Base-by-base conservation (phyloP, 2,888 invertebrate species). In the Arctia plantaginis region DNA sequence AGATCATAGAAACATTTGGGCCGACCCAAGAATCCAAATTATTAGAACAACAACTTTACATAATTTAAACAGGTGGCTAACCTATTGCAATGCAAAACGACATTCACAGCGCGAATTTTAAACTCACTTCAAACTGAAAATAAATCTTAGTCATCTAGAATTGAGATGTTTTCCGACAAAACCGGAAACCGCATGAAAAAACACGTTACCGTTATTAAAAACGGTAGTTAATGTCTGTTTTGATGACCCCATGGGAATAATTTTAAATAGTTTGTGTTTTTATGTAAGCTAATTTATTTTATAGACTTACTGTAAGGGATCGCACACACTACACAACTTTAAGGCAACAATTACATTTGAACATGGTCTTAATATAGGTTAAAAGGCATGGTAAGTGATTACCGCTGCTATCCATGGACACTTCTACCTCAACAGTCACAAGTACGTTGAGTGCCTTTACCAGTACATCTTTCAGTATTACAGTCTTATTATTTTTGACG, bases 201-300 rank as follows among this genome's bases (percentile, higher is more conserved):
- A 71, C 62, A 67, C 51, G 39, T 62, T 51, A 47, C 20, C 67
- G 67, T 62, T 66, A 71, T 47, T 75, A 75, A 77, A 75, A 73
- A 68, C 66, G 69, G 8, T 74, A 76, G 39, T 72, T 74, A 47
- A 72, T 51, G 64, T 65, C 64, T 73, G 72, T 80, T 80, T 79
- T 41, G 71, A 76, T 69, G 69, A 67, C 74, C 70, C 68, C 51
- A 39, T 65, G 67, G 72, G 23, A 44, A 47, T 73, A 68, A 68
- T 75, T 73, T 69, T 62, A 75, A 78, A 70, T 76, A 74, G 76
- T 72, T 71, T 65, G 76, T 80, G 64, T 75, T 77, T 80, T 74
- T 62, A 70, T 64, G 66, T 67, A 30, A 44, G 64, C 67, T 64
- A 23, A 68, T 73, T 66, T 62, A 59, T 69, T 73, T 78, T 80